A percentile compares a stretch with the other conserved stretches of the same genome.
These are phyloP conservation scores for Anthoscopus minutus DNA, from an alignment of 2,113 vertebrate species.

Conservation along the genomic window DNA sequence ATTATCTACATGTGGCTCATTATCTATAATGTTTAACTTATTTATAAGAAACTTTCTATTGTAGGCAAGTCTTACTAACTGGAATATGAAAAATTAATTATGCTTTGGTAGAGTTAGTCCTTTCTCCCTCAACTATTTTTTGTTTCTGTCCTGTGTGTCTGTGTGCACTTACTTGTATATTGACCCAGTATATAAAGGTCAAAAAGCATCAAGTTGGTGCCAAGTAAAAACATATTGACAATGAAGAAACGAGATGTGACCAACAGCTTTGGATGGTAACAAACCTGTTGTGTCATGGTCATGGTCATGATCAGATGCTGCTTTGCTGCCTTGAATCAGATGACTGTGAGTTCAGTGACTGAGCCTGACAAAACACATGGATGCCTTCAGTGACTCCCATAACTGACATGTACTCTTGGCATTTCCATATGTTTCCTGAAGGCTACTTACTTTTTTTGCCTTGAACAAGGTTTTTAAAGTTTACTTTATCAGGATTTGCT, in stretches of 20 bases:
- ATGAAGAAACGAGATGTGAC: not conserved
- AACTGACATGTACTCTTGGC: not conserved
- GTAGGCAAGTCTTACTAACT: not conserved
- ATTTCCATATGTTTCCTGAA: not conserved
- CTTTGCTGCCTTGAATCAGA: not conserved
- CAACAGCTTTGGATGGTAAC: not conserved
- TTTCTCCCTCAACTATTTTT: not conserved
- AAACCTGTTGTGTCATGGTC: not conserved
- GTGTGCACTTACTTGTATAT: fast-evolving
- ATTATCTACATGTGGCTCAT: not conserved
- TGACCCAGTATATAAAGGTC: not conserved
- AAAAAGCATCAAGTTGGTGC: not conserved
- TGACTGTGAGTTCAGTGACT: not conserved
- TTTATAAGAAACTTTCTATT: not conserved
- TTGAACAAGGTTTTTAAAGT: not conserved
- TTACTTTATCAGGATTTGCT: not conserved
- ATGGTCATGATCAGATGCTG: not conserved
- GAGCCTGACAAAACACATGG: not conserved
- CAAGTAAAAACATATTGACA: not conserved
- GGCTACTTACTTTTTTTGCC: not conserved
- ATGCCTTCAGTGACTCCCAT: not conserved
- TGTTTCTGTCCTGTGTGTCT: not conserved
- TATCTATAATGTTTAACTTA: not conserved
- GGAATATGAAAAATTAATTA: not conserved
- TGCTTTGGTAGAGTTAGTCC: not conserved